Percentiles rank a stretch among this genome's conserved stretches.
Conservation (phyloP, 2,113 vertebrate species). For the Alethe diademata region DNA sequence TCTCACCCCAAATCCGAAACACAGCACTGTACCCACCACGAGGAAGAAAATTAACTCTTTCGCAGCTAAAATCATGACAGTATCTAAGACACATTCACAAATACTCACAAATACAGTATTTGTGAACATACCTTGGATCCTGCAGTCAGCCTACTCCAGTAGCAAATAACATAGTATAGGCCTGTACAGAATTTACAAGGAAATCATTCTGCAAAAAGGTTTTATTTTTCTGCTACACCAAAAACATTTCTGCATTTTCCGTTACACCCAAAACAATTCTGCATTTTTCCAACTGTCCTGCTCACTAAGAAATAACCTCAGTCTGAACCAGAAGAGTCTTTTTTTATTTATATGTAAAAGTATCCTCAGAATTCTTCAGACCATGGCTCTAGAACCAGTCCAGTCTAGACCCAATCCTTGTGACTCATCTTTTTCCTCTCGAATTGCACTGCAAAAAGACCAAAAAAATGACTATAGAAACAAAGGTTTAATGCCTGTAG, state of each 20-base stretch:
- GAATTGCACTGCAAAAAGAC: not conserved
- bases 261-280: not conserved
- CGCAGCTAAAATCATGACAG: not conserved
- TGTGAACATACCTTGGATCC: not conserved
- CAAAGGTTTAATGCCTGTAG: not conserved
- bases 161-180: not conserved
- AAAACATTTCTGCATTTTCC: not conserved
- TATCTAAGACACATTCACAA: not conserved
- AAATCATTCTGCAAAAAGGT: not conserved
- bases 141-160: not conserved
- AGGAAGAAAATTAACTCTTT: not conserved
- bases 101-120: not conserved
- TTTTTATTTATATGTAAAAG: not conserved
- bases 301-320: not conserved
- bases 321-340: not conserved
- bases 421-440: not conserved
- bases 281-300: not conserved
- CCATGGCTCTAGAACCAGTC: not conserved
- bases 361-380: not conserved
- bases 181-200: not conserved
- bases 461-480: not conserved
- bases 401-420: not conserved
- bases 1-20: not conserved
- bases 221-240: not conserved
- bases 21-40: not conserved